These are phyloP conservation scores for Myopa testacea DNA, from an alignment of 2,888 invertebrate species.

Conservation along the genomic window DNA sequence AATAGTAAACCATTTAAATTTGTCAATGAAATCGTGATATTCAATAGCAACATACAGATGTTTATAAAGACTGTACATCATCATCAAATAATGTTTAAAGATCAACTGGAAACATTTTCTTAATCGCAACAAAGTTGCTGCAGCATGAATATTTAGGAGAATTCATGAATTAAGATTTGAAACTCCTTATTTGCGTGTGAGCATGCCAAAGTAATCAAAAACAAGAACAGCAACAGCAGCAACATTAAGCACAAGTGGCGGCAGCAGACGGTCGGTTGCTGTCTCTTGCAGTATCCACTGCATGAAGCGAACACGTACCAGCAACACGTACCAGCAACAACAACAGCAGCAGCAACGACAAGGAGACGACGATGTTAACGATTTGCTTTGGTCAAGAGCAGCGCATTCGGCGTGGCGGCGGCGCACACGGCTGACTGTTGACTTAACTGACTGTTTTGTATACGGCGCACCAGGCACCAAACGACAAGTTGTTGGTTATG, in stretches of 20 bases:
- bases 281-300: not conserved
- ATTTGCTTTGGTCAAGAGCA: slow-evolving; percentile 56
- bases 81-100: too few species aligned
- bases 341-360: slow-evolving; percentile 33
- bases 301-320: slow-evolving; percentile 13
- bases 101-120: slow-evolving; percentile 35
- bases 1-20: slow-evolving; percentile 32
- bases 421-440: not conserved
- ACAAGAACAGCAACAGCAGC: slow-evolving; percentile 22
- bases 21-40: slow-evolving; percentile 29
- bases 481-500: slow-evolving; percentile 53
- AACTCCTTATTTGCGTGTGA: slow-evolving; percentile 17
- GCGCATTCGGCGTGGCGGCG: slow-evolving; percentile 16
- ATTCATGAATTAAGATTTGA: not conserved
- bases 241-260: slow-evolving; percentile 26
- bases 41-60: not conserved
- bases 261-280: slow-evolving; percentile 23
- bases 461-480: slow-evolving; percentile 26
- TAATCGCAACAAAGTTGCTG: slow-evolving; percentile 21
- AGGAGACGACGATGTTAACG: slow-evolving; percentile 49
- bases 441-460: slow-evolving; percentile 39
- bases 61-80: not conserved
- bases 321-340: slow-evolving; percentile 11
- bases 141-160: slow-evolving; percentile 8
- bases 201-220: slow-evolving; percentile 17